Percentiles rank a stretch among this genome's conserved stretches.
phyloP scores from a whole-genome alignment of 1,140 invertebrate species.

The Limonius californicus region DNA sequence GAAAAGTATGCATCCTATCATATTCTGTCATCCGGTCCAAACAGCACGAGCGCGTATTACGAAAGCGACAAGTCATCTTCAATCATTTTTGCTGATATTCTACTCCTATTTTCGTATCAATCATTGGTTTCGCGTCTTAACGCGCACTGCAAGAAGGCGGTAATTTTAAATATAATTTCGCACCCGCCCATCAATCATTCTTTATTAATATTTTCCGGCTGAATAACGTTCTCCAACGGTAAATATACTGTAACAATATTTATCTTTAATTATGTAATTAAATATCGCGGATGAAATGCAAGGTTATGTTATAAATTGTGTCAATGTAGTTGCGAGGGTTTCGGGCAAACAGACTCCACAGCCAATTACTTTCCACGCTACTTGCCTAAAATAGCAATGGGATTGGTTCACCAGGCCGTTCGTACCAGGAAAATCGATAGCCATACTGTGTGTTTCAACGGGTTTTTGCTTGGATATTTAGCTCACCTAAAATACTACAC shows the following conservation, averaged over 20 bases:
- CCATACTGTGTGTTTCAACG: neutral
- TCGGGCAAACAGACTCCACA: constrained; percentile 22
- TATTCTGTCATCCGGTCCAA: constrained; percentile 1
- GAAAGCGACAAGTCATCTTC: neutral
- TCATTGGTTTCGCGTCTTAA: neutral
- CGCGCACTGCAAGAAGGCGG: neutral
- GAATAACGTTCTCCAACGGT: neutral
- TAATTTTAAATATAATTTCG: neutral
- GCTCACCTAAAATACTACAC: neutral
- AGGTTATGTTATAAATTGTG: constrained; percentile 23
- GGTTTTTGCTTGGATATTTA: neutral
- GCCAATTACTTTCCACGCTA: constrained; percentile 25
- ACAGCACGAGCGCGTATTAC: neutral
- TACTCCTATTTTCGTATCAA: neutral
- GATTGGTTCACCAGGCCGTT: constrained; percentile 20
- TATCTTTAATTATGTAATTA: constrained; percentile 15
- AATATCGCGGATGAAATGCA: constrained; percentile 8
- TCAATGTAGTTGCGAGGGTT: constrained; percentile 19
- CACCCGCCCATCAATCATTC: neutral
- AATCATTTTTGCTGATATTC: neutral
- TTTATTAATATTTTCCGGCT: neutral
- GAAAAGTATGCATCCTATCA: neutral
- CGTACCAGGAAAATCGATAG: neutral
- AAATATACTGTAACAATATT: constrained; percentile 11
- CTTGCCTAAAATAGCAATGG: constrained; percentile 26